These are phyloP conservation scores for Pao palembangensis DNA, from an alignment of 2,113 vertebrate species.

Conservation along the genomic window DNA sequence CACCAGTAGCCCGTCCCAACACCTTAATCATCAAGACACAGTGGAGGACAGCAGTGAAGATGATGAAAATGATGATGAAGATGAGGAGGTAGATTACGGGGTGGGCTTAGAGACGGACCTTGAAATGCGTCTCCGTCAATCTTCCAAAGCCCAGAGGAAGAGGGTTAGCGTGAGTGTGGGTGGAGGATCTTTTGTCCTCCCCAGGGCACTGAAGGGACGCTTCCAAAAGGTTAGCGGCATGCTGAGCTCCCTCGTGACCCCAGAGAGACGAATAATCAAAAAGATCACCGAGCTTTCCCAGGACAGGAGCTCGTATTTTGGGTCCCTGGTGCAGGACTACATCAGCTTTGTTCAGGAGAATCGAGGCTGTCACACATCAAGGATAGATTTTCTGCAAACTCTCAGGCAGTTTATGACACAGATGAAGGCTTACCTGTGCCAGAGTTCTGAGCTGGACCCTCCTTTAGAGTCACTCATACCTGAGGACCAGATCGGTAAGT, in stretches of 20 bases:
- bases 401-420: conserved; percentile 96
- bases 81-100: conserved; percentile 87
- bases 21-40: conserved; percentile 60
- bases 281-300: conserved; percentile 83
- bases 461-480: conserved; percentile 93
- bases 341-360: conserved; percentile 93
- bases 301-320: conserved; percentile 92
- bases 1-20: conserved; percentile 69
- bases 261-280: conserved; percentile 85
- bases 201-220: conserved; percentile 85
- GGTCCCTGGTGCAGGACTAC: conserved; percentile 93
- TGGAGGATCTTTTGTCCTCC: conserved; percentile 80
- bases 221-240: conserved; percentile 89
- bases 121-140: conserved; percentile 81
- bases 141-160: conserved; percentile 79
- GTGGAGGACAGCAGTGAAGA: conserved; percentile 84
- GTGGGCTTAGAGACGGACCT: conserved; percentile 85
- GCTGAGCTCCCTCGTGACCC: conserved; percentile 89
- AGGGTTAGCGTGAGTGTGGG: conserved; percentile 57
- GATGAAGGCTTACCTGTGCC: conserved; percentile 92
- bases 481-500: conserved; percentile 93
- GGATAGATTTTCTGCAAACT: conserved; percentile 89
- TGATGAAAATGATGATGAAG: conserved; percentile 81
- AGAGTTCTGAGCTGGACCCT: conserved; percentile 92
- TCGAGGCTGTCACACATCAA: conserved; percentile 87